A percentile compares a stretch with the other conserved stretches of the same genome.
These are phyloP conservation scores for Hyposoter didymator DNA, from an alignment of 2,888 invertebrate genomes.

Conservation along the genomic window DNA sequence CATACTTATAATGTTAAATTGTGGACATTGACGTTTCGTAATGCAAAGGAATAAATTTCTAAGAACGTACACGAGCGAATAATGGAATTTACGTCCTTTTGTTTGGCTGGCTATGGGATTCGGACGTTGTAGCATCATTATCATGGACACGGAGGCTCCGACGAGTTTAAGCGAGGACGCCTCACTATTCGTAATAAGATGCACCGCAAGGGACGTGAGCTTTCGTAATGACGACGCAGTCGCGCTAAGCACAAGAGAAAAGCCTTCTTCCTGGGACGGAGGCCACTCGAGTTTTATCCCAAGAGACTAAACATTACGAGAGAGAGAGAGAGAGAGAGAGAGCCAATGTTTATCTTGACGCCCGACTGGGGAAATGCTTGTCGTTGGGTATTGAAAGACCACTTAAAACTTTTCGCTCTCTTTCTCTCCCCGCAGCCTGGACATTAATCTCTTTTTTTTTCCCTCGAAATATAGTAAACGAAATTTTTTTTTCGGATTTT, in stretches of 20 bases:
- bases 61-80: neutral
- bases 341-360: constrained; percentile 46
- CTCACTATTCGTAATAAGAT: constrained; percentile 67
- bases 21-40: constrained; percentile 5
- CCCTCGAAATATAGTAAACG: neutral
- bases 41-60: neutral
- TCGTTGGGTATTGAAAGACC: constrained; percentile 17
- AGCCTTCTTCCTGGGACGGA: constrained; percentile 1
- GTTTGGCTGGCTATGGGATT: neutral
- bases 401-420: constrained; percentile 6
- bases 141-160: constrained; percentile 21
- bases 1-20: constrained; percentile 23
- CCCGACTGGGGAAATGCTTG: constrained; percentile 25
- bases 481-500: too few species aligned
- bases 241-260: constrained; percentile 16
- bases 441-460: neutral
- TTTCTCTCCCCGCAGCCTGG: neutral
- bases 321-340: constrained; percentile 1
- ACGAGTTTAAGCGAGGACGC: constrained; percentile 29
- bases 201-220: constrained; percentile 68
- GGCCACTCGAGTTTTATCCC: constrained; percentile 51
- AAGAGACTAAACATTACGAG: constrained; percentile 25
- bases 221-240: constrained; percentile 66
- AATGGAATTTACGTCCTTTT: constrained; percentile 4
- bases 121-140: constrained; percentile 51